Percentiles rank a stretch among this genome's conserved stretches.
Evolutionary conservation across 2,113 vertebrate species (phyloP).

Genomic region (Clarias batrachus): DNA sequence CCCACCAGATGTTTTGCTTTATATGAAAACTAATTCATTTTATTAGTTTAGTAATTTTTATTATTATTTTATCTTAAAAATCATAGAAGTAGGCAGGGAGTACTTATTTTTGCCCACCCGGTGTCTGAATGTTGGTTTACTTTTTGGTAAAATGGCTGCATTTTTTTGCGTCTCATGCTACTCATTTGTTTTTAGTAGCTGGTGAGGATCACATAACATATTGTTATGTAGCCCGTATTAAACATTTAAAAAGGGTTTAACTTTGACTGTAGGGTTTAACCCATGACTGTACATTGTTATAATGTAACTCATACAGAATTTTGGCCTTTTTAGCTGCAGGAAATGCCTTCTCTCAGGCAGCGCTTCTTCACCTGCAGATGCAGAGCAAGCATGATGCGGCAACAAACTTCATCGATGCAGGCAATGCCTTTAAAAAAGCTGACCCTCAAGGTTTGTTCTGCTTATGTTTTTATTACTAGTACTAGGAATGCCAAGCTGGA

Average conservation of each 20-base stretch:
- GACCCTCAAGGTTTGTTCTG: slow-evolving; percentile 84
- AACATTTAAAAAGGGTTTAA: neutral
- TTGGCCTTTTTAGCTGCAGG: slow-evolving; percentile 79
- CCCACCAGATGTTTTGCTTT: neutral
- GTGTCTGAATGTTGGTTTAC: neutral
- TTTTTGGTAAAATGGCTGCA: neutral
- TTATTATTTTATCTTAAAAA: too few relatives aligned
- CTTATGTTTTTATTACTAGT: neutral
- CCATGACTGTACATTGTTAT: neutral
- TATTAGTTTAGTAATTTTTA: neutral
- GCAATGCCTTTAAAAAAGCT: slow-evolving; percentile 93
- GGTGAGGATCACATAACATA: neutral
- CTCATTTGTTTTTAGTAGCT: neutral
- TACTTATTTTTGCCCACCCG: neutral
- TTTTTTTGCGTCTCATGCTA: neutral
- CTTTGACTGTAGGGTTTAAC: neutral
- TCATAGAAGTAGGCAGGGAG: neutral
- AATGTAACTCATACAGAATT: neutral
- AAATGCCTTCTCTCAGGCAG: slow-evolving; percentile 87
- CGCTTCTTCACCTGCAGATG: slow-evolving; percentile 85
- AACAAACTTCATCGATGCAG: slow-evolving; percentile 87
- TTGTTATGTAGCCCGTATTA: neutral
- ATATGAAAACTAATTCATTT: neutral
- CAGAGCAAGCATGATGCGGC: slow-evolving; percentile 93
- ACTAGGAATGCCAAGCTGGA: neutral